Base-by-base conservation (phyloP, 2,113 vertebrate species). In the Genyomyrus donnyi region DNA sequence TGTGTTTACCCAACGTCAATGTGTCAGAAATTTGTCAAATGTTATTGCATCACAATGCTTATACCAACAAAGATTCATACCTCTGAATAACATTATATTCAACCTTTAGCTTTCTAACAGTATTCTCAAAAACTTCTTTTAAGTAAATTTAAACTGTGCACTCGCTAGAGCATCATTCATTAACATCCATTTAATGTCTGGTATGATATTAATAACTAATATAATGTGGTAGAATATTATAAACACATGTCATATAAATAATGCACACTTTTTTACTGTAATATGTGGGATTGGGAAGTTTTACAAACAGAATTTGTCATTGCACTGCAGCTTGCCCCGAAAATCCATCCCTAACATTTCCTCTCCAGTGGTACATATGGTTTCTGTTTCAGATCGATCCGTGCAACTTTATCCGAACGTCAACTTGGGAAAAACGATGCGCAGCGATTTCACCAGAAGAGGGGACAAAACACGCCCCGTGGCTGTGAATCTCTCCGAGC, bases 341-440 rank as follows among this genome's bases (percentile, higher is more conserved):
- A 66, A 66, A 66, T 31, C 62, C 62, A 27, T 27, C 27, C n/a
- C 3, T 66, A 66, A 39, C 13, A 85, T 27, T 62, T 27, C 27
- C 56, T 85, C 13, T 13, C 17, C 24, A 62, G 49, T 84, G 53
- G 4, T 52, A 46, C 80, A 83, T 19, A 3, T 90, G 77, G 50
- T 70, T 70, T 70, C 66, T 35, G 84, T 90, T 50, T 91, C 56
- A 42, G 58, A 83, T 49, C 17, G 21, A 15, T 21, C 83, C 83
- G 46, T 85, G 46, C 83, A 85, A 49, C 46, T 49, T 85, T 15
- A 9, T 48, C 24, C 83, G 49, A 24, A 27, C 45, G 3, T 85
- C 83, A 49, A 24, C 24, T 48, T 85, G 19, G 35, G 83, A 11
- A 27, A 85, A 85, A 24, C 13, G 35, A 48, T 48, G 83, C 9